Evolutionary conservation across 2,797 vertebrate species (phyloP).

Genomic region (Euphonia xanthogaster): DNA sequence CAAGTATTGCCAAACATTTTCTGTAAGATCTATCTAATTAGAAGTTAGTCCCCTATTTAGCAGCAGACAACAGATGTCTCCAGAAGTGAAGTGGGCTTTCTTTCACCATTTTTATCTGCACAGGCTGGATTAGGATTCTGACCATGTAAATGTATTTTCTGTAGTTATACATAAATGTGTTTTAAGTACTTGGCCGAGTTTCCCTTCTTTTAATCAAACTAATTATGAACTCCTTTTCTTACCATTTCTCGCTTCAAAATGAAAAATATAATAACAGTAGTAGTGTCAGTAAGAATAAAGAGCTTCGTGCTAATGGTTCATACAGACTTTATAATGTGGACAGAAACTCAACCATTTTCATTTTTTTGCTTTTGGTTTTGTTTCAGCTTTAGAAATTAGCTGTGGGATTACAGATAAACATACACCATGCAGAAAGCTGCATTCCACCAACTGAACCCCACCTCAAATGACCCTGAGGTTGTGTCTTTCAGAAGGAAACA

Average conservation of each 20-base stretch:
- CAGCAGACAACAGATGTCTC: background rate
- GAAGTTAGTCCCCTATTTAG: background rate
- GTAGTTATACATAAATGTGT: background rate
- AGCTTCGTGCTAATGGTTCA: background rate
- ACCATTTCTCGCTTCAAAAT: background rate
- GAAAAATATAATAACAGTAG: background rate
- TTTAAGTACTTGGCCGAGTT: background rate
- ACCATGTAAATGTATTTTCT: background rate
- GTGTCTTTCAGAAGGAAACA: background rate
- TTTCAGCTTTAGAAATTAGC: background rate
- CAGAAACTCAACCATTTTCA: background rate
- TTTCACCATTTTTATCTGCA: background rate
- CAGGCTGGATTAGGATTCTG: background rate
- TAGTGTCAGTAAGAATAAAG: background rate
- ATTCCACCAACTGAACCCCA: background rate
- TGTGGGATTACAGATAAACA: background rate
- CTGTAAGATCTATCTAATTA: background rate
- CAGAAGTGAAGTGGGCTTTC: background rate
- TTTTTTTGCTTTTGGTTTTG: background rate
- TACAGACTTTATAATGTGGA: background rate
- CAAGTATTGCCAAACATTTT: slow-evolving; percentile 6
- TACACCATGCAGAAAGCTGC: background rate
- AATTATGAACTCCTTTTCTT: background rate
- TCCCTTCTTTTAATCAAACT: background rate
- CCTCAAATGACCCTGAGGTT: background rate